Evolutionary conservation across 2,888 invertebrate species (phyloP), one percentile per base, ranked within the genome.

Genomic region (Rhyacophila evoluta): DNA sequence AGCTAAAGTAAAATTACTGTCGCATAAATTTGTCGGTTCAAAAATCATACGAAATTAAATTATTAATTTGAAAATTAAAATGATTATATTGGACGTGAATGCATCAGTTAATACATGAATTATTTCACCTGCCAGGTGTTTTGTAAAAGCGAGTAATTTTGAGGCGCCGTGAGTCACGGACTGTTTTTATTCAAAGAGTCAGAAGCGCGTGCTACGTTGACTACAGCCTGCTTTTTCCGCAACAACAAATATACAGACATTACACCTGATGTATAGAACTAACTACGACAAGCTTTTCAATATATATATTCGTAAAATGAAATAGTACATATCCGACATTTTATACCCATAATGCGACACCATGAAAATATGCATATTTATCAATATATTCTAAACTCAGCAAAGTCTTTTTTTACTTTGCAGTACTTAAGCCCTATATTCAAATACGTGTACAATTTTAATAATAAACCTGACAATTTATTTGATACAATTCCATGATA

Each of bases 71-170:
- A 15, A 10, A 2, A 25, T 55, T 55, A 55, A 25, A 55, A 10
- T 25, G 19, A 55, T 19, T 55, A 55, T 55, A 19, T 55, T 55
- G 10, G 2, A 19, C 12, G 55, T 55, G 55, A 55, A 55, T 19
- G 55, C 55, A 19, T 55, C 55, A 55, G 19, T 55, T 55, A 55
- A 19, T 19, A 55, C 15, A 55, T 55, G 15, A 25, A 55, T 25
- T 55, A 55, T 55, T 55, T 55, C 55, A 55, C 55, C 55, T 55
- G 55, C 55, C 55, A 55, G 25, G 55, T 25, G 55, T 55, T 25
- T 55, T 55, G 19, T 19, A 55, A 55, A 55, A 8, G 55, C 55
- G 55, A 55, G 6, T 33, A 33, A 55, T 55, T 55, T 55, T 19
- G 55, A 15, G 55, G 55, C 55, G 15, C 55, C 55, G 55, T 55